Base-by-base conservation (phyloP, 2,797 vertebrate genomes). In the Alectoris magna region DNA sequence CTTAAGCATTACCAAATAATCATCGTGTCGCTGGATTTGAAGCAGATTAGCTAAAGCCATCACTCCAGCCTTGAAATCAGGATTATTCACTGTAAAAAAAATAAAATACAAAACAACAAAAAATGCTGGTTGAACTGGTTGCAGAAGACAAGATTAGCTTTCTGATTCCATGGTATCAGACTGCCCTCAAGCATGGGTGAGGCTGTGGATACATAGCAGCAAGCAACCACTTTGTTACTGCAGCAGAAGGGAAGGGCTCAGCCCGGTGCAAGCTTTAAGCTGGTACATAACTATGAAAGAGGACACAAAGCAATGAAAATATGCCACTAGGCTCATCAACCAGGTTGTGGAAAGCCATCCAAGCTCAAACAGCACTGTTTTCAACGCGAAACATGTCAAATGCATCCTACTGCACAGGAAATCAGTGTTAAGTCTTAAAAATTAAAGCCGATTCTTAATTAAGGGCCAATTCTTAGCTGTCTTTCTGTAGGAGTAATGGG, bases 1-100 rank as follows among this genome's bases (percentile, higher is more conserved):
- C 98, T 99, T 99, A 36, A 99, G 98, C 99, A 99, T 99, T 27
- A 99, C 97, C 97, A 99, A 96, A 89, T 99, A 99, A 96, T 99
- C 99, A 17, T 99, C 99, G 2, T 99, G 99, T 6, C 99, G 98
- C 38, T 99, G 99, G 67, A 99, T 98, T 94, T 99, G 99, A 26
- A 99, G 98, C 70, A 99, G 98, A 95, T 99, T 99, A 26, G 98
- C 98, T 91, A 99, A 97, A 92, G 99, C 99, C 77, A 98, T 98
- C 60, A 99, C 99, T 14, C 99, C 99, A 46, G 99, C 99, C 97
- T 99, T 99, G 94, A 99, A 99, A 92, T 99, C 99, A 4, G 99
- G 99, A 85, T 99, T 99, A 93, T 98, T 98, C 88, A 98, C 99
- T 99, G 87, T 3, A 73, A 91, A 83, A 76, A 84, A 23, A n/a